Percentiles rank a stretch among this genome's conserved stretches.
Evolutionary conservation across 2,113 vertebrate species (phyloP).

Genomic region (Salvelinus sp.): DNA sequence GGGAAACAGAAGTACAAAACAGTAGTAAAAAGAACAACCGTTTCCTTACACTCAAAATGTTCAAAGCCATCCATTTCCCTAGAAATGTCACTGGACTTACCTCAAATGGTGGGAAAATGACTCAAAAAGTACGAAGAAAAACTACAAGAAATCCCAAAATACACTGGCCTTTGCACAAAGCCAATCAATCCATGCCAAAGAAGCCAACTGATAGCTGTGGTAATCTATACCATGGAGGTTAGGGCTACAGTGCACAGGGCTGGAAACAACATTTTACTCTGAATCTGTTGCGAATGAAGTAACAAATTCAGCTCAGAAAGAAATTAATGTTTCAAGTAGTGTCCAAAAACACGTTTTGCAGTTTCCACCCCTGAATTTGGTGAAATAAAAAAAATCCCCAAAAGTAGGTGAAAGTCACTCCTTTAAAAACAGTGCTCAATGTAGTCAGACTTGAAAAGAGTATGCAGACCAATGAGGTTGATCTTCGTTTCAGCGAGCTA

Average conservation of each 20-base stretch:
- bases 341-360: slow-evolving; percentile 21
- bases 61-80: background rate
- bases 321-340: too few species aligned
- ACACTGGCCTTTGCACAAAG: background rate
- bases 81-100: background rate
- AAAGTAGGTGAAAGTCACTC: background rate
- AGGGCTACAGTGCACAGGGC: slow-evolving; percentile 46
- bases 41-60: background rate
- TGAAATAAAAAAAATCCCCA: slow-evolving; percentile 7
- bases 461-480: slow-evolving; percentile 31
- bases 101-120: background rate
- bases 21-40: background rate
- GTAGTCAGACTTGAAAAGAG: slow-evolving; percentile 27
- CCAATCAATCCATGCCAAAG: slow-evolving; percentile 27
- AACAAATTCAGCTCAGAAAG: too few species aligned
- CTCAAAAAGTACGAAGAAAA: background rate
- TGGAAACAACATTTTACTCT: slow-evolving; percentile 44
- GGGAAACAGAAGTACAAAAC: too few species aligned
- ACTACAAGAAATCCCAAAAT: background rate
- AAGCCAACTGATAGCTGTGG: slow-evolving; percentile 32
- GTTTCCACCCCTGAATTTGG: slow-evolving; percentile 58
- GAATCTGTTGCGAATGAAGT: too few species aligned
- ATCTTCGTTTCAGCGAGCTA: slow-evolving; percentile 26
- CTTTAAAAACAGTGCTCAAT: slow-evolving; percentile 26
- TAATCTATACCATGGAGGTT: slow-evolving; percentile 59